Base-by-base conservation (phyloP, 2,888 invertebrate genomes). In the Sinelater perroti region DNA sequence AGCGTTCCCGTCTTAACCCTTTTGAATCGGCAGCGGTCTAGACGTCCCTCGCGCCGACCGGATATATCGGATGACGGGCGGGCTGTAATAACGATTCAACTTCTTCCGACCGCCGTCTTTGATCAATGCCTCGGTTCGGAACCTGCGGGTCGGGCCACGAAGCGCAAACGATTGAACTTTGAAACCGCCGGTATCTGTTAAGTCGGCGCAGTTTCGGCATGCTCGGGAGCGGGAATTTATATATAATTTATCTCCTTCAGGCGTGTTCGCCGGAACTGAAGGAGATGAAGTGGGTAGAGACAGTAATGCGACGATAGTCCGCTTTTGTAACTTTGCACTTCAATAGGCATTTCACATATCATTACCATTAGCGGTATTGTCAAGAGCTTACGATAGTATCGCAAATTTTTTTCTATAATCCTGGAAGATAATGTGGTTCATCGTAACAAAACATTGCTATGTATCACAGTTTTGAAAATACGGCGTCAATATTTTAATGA, bases 31-130 rank as follows among this genome's bases (percentile, higher is more conserved):
- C 47, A 21, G 3, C 16, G 26, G 55, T 60, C 60, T 60, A 56
- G 60, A 60, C 53, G 26, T 50, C 30, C 38, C 31, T 44, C 33
- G 49, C 35, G 45, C 51, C 51, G 28, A 57, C 65, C 63, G 65
- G 65, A 65, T 63, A 65, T 65, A 63, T 63, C 63, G 58, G 54
- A 65, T 65, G 61, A 62, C 63, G 62, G 54, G 55, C 56, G 62
- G 47, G 53, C 54, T 59, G 61, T 53, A 63, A 63, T 65, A 65
- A 65, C 63, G 63, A 65, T 63, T 65, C 63, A 65, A 56, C 61
- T 63, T 63, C 63, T 63, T 63, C 65, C 63, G 61, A 62, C 61
- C 60, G 52, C 58, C 53, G 55, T 59, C 65, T 65, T 65, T 65
- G 64, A 64, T 64, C 64, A 63, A 54, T 57, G 58, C 60, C 52